Conservation (phyloP, 2,113 vertebrate species). For the Cheirogaleus medius region DNA sequence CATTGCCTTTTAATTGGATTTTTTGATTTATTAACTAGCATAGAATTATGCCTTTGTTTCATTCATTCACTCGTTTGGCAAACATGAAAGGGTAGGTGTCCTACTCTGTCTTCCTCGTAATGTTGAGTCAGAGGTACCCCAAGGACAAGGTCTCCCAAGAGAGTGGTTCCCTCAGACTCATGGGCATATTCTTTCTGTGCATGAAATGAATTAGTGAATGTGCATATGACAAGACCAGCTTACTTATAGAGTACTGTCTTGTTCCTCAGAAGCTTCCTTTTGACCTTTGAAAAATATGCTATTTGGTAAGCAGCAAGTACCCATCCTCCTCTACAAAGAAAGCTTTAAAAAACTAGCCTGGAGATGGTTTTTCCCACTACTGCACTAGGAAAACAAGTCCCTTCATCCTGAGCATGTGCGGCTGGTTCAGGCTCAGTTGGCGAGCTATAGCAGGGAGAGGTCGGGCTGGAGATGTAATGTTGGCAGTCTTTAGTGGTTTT, state of each 20-base stretch:
- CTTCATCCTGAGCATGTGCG: background rate
- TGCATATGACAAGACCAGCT: background rate
- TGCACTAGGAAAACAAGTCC: background rate
- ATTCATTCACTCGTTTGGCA: background rate
- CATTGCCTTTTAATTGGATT: background rate
- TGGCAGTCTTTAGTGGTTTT: background rate
- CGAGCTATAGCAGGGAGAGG: background rate
- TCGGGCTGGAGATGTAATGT: background rate
- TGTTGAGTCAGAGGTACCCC: background rate
- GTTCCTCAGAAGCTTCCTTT: background rate
- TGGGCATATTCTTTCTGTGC: background rate
- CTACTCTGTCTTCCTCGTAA: background rate
- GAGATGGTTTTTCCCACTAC: background rate
- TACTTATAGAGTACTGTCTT: background rate
- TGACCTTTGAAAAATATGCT: background rate
- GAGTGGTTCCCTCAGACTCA: background rate
- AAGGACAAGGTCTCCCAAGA: background rate
- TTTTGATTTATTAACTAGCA: background rate
- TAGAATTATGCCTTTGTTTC: conserved; percentile 9
- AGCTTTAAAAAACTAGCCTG: background rate
- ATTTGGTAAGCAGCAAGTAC: background rate
- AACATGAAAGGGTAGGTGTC: background rate
- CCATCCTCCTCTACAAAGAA: background rate
- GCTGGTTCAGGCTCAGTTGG: background rate
- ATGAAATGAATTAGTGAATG: background rate